Base-by-base conservation (phyloP, 53 echinoderm and acorn worm genomes). In the Stichopus horrens region DNA sequence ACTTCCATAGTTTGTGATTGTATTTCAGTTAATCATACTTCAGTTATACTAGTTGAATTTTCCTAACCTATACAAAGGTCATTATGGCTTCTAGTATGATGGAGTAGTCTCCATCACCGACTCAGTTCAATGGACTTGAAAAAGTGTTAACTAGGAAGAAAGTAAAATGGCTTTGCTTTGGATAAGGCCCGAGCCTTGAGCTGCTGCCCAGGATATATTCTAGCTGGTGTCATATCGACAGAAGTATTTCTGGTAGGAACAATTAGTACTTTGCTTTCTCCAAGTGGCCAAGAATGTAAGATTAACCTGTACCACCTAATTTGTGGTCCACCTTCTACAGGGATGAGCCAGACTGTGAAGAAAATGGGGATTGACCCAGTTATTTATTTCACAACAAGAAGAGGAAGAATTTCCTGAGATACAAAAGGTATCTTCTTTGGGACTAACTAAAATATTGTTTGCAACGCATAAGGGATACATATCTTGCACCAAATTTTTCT, bases 291-390 rank as follows among this genome's bases (percentile, higher is more conserved):
- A 18, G 21, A 65, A 7, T 66, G 65, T 53, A 86, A 86, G 14
- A 67, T 67, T n/a, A 86, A 86, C 68, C 23, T 86, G 55, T 91
- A 87, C 80, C 71, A 86, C 8, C 73, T 91, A 53, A 68, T 88
- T 22, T 74, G 74, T 51, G 88, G 83, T n/a, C 88, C 91, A 11
- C 91, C 91, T 18, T 91, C 91, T 7, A 87, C 91, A 22, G 91
- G 73, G 0, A 91, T 87, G 57, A 87, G 87, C 14, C 91, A 88
- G 74, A 87, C 88, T 16, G 87, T 91, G 5, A 37, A 87, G 66
- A 87, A 86, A 52, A 79, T 71, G 23, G 79, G 78, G 7, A 68
- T 77, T 0, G 88, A 79, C 60, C 91, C 80, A 5, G 18, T 90
- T 0, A 67, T 56, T 7, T 4, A 83, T 89, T 10, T 54, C 74